Conservation (phyloP, 2,113 vertebrate species). For the Gallinago undulata region DNA sequence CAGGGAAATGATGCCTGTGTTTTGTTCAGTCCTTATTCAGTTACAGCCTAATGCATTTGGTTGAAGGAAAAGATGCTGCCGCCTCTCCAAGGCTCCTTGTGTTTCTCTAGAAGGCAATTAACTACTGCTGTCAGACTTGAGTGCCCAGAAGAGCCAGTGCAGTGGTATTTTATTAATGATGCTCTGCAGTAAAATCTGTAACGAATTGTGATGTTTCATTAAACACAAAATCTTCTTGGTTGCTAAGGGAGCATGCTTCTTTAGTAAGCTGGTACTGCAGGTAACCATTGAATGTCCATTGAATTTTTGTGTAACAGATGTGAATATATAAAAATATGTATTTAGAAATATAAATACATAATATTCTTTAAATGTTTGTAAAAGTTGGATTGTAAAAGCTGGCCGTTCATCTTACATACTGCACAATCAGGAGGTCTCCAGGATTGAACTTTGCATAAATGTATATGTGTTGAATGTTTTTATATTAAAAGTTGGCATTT, state of each 20-base stretch:
- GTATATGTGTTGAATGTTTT: neutral
- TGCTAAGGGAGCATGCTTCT: neutral
- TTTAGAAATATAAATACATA: neutral
- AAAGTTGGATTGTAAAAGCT: neutral
- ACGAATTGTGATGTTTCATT: constrained; percentile 48
- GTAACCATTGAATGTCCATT: neutral
- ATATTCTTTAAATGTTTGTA: neutral
- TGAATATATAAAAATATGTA: neutral
- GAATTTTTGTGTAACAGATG: neutral
- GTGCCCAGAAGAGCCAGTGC: constrained; percentile 38
- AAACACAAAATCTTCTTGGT: constrained; percentile 19
- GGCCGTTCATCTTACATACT: neutral
- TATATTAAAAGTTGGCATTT: neutral
- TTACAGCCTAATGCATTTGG: neutral
- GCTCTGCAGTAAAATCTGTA: constrained; percentile 46
- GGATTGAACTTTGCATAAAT: neutral
- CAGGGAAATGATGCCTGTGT: neutral
- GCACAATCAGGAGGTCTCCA: neutral
- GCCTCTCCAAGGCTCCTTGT: neutral
- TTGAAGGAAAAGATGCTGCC: constrained; percentile 22
- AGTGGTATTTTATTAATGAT: constrained; percentile 65
- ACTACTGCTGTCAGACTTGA: constrained; percentile 36
- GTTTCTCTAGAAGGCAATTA: constrained; percentile 57
- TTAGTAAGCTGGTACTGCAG: neutral
- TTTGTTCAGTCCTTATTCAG: neutral